Evolutionary conservation across 2,113 vertebrate genomes (phyloP).

Genomic region (Melanocharis versteri): DNA sequence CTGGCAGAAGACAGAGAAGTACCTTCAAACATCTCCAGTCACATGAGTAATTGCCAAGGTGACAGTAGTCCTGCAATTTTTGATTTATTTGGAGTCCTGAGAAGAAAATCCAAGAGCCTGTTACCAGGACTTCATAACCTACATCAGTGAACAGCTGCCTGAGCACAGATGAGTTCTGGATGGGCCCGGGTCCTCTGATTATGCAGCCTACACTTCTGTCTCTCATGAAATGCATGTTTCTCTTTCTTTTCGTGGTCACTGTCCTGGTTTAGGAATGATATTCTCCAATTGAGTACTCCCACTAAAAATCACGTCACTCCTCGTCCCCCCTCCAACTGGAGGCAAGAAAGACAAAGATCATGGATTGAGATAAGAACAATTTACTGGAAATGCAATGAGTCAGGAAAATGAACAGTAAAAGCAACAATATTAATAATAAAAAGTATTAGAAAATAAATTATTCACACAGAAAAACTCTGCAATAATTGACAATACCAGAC

Average conservation of each 20-base stretch:
- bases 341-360: background rate
- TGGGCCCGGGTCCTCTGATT: background rate
- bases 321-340: background rate
- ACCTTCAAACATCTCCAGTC: background rate
- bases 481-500: background rate
- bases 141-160: background rate
- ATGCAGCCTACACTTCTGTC: background rate
- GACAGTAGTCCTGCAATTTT: background rate
- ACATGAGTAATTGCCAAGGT: background rate
- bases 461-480: background rate
- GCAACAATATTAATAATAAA: background rate
- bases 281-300: background rate
- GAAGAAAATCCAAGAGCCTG: background rate
- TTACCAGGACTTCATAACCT: background rate
- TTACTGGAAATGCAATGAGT: background rate
- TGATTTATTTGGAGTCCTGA: background rate
- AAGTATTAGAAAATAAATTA: accelerated
- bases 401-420: background rate
- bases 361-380: background rate
- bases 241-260: background rate
- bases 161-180: background rate
- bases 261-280: background rate
- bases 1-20: background rate
- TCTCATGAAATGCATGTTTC: background rate
- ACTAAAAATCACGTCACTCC: background rate